A percentile compares a stretch with the other conserved stretches of the same genome.
These are phyloP conservation scores for Psittacula derbiana DNA, from an alignment of 2,797 vertebrate species.

Conservation along the genomic window DNA sequence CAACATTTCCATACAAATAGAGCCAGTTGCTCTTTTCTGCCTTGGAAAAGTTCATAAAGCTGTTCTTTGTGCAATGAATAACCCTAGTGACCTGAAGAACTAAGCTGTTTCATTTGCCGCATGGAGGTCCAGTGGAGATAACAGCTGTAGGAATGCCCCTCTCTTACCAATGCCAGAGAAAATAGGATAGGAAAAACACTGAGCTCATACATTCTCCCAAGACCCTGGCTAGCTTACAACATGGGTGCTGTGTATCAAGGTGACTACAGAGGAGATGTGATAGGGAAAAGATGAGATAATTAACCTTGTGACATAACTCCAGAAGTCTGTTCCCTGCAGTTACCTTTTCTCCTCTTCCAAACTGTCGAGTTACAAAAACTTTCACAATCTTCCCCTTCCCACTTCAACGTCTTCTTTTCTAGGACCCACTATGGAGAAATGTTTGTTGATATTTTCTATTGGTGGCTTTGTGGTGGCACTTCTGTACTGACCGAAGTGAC, in stretches of 20 bases:
- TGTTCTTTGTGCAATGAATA: neutral
- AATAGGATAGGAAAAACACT: neutral
- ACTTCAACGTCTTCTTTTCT: neutral
- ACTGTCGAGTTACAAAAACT: neutral
- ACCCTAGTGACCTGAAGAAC: neutral
- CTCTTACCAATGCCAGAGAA: neutral
- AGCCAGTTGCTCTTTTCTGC: neutral
- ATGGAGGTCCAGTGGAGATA: neutral
- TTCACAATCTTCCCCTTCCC: neutral
- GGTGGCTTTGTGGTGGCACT: neutral
- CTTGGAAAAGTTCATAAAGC: neutral
- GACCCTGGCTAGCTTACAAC: neutral
- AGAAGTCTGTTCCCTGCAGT: neutral
- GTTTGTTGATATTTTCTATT: neutral
- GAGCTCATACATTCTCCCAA: neutral
- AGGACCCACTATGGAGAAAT: neutral
- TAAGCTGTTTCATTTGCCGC: neutral
- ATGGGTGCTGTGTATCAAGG: neutral
- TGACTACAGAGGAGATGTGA: neutral
- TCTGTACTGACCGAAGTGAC: neutral
- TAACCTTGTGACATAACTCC: neutral
- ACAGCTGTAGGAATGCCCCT: neutral
- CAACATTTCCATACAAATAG: constrained; percentile 20
- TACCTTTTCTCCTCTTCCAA: neutral
- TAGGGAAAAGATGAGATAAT: neutral